These are phyloP conservation scores for Pseudococcus longispinus DNA, from an alignment of 2,888 invertebrate genomes.

Conservation along the genomic window DNA sequence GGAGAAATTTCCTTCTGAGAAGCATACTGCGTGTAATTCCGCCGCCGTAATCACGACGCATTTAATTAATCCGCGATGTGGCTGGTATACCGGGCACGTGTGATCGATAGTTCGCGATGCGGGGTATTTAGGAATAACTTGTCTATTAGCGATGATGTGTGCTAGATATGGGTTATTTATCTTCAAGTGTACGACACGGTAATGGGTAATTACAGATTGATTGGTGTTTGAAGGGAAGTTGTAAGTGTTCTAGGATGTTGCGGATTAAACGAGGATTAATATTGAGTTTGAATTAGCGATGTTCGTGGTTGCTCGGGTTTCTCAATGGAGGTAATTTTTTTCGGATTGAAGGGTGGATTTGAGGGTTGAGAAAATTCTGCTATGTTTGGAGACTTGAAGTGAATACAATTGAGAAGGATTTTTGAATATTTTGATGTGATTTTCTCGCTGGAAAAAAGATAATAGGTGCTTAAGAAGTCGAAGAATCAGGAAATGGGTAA, in stretches of 20 bases:
- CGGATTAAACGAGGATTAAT: too few species aligned
- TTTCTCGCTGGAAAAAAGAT: too few species aligned
- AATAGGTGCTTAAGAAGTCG: too few species aligned
- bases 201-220: neutral
- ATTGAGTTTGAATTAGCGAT: too few species aligned
- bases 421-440: too few species aligned
- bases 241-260: neutral
- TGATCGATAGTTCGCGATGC: neutral
- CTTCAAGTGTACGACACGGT: neutral
- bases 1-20: constrained; percentile 5
- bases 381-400: too few species aligned
- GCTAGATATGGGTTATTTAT: neutral
- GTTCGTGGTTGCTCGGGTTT: too few species aligned
- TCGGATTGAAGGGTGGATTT: too few species aligned
- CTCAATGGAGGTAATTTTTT: too few species aligned
- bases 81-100: neutral
- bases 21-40: neutral
- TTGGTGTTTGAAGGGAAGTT: neutral
- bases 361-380: too few species aligned
- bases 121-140: neutral
- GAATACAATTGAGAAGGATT: too few species aligned
- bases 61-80: neutral
- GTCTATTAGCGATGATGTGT: neutral
- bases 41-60: neutral
- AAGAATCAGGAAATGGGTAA: too few species aligned